Evolutionary conservation across 1,140 invertebrate genomes (phyloP).

Genomic region (Drosophila nigromelanica): DNA sequence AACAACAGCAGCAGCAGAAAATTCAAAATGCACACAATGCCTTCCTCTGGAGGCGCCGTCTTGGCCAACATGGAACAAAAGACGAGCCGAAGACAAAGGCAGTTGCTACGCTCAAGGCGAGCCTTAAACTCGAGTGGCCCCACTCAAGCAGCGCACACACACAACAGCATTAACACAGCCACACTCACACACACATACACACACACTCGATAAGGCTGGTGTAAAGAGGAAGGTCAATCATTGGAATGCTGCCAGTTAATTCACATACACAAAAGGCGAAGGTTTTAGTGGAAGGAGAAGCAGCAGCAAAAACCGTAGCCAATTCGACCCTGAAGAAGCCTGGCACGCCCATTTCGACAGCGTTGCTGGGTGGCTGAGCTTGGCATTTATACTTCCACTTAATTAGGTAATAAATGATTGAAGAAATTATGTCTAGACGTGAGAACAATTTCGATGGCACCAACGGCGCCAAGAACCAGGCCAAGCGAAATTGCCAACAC

Average conservation of each 20-base stretch:
- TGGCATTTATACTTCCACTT: conserved; percentile 83
- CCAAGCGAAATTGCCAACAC: conserved; percentile 9
- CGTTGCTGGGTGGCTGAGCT: conserved; percentile 68
- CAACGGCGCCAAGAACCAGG: conserved; percentile 18
- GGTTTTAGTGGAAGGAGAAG: conserved; percentile 10
- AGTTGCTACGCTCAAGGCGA: conserved; percentile 70
- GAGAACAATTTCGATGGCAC: conserved; percentile 78
- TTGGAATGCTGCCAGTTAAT: conserved; percentile 82
- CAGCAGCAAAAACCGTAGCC: conserved; percentile 43
- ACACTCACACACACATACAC: conserved; percentile 23
- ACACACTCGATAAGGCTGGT: conserved; percentile 1
- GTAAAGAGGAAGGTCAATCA: conserved; percentile 71
- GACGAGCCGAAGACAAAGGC: conserved; percentile 74
- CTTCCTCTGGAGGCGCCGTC: conserved; percentile 4
- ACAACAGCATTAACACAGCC: conserved; percentile 1
- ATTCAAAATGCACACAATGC: conserved; percentile 65
- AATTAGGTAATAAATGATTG: conserved; percentile 84
- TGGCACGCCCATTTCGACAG: conserved; percentile 44
- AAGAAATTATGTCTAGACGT: conserved; percentile 84
- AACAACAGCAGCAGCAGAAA: conserved; percentile 30
- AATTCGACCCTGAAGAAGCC: conserved; percentile 34
- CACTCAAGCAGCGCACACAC: conserved; percentile 52
- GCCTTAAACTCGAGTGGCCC: conserved; percentile 62
- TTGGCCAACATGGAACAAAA: conserved; percentile 61
- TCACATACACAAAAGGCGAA: conserved; percentile 72